A percentile compares a stretch with the other conserved stretches of the same genome.
phyloP scores from a whole-genome alignment of 2,888 invertebrate genomes.

The Ichneumoninae sp. region DNA sequence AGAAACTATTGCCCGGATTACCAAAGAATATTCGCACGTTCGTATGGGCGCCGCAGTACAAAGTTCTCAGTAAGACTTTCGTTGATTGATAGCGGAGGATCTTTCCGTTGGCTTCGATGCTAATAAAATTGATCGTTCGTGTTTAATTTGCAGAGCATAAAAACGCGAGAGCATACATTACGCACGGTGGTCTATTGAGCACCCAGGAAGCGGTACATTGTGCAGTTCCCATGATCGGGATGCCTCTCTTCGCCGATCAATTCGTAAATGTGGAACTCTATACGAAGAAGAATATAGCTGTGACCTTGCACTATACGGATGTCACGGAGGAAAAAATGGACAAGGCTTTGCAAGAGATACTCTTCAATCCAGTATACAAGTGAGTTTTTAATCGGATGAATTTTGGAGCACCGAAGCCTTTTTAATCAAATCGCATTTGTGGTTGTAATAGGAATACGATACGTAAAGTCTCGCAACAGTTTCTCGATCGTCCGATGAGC shows the following conservation, averaged over 20 bases:
- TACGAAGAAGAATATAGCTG: conserved; percentile 74
- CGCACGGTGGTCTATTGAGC: conserved; percentile 81
- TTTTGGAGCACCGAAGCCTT: neutral
- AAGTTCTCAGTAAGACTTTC: conserved; percentile 77
- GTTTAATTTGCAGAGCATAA: conserved; percentile 75
- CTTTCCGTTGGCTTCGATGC: neutral
- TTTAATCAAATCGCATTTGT: neutral
- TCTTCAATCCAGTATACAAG: conserved; percentile 77
- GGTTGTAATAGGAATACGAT: conserved; percentile 52
- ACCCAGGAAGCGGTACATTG: conserved; percentile 79
- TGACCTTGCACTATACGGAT: conserved; percentile 69
- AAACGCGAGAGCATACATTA: conserved; percentile 79
- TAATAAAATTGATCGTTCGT: conserved; percentile 12
- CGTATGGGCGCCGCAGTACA: conserved; percentile 78
- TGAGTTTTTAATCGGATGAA: conserved; percentile 59
- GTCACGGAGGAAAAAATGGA: conserved; percentile 76
- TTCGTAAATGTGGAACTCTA: conserved; percentile 75
- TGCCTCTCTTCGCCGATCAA: conserved; percentile 81
- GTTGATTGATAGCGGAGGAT: neutral
- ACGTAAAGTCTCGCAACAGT: conserved; percentile 63
- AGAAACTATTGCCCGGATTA: conserved; percentile 73
- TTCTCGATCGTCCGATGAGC: conserved; percentile 76
- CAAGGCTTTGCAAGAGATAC: conserved; percentile 72
- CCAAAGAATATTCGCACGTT: conserved; percentile 75
- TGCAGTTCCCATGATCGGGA: conserved; percentile 80